Conservation (phyloP, 2,888 invertebrate genomes). For the Drosophila affinis region DNA sequence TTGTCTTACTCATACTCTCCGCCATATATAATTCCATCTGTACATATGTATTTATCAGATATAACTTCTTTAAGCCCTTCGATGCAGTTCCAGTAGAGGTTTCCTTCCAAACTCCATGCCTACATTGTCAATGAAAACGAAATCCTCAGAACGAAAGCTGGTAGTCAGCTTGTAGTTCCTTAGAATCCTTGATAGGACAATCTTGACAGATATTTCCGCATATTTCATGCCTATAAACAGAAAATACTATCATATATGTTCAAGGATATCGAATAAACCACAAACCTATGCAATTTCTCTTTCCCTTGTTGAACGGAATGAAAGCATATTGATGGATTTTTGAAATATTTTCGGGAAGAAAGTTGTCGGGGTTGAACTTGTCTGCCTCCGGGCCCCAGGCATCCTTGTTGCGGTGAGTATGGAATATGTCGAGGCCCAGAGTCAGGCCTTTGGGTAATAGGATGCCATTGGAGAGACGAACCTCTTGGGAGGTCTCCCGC, state of each 20-base stretch:
- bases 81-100: conserved; percentile 62
- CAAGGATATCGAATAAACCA: neutral
- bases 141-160: conserved; percentile 66
- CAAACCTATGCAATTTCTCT: conserved; percentile 80
- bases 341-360: conserved; percentile 74
- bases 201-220: conserved; percentile 68
- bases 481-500: conserved; percentile 60
- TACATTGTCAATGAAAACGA: conserved; percentile 70
- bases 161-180: conserved; percentile 75
- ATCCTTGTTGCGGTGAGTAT: conserved; percentile 74
- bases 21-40: too few species aligned
- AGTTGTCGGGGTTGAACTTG: conserved; percentile 80
- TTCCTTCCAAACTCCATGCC: conserved; percentile 64
- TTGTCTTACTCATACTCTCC: too few species aligned
- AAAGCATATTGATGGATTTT: conserved; percentile 77
- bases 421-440: conserved; percentile 69
- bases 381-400: conserved; percentile 79
- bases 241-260: neutral
- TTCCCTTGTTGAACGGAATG: conserved; percentile 81
- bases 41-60: too few species aligned
- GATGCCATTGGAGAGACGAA: conserved; percentile 68
- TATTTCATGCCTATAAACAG: conserved; percentile 70
- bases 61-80: conserved; percentile 31
- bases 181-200: conserved; percentile 71
- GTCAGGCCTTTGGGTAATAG: conserved; percentile 71